Percentiles rank a stretch among this genome's conserved stretches.
Conservation (phyloP, 1,140 invertebrate species). For the Heliconius himera region DNA sequence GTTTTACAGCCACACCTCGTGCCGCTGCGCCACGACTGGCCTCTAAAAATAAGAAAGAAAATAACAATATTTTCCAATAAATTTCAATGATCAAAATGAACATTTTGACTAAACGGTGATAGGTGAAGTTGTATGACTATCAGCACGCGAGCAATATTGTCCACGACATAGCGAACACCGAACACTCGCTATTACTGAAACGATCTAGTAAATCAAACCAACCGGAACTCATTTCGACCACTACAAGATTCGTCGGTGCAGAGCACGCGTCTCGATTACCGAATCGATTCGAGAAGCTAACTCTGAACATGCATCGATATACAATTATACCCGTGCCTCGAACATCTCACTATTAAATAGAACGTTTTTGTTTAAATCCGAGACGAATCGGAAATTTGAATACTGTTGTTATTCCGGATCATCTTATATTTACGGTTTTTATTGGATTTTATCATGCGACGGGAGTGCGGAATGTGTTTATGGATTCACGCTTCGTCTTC, state of each 20-base stretch:
- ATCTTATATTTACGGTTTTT: conserved; percentile 71
- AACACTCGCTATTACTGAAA: conserved; percentile 25
- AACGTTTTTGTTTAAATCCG: conserved; percentile 81
- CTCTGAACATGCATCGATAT: conserved; percentile 54
- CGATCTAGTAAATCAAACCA: conserved; percentile 30
- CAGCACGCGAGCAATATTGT: conserved; percentile 32
- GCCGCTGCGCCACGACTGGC: no score
- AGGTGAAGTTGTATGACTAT: conserved; percentile 20
- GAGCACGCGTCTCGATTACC: conserved; percentile 40
- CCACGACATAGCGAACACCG: conserved; percentile 24
- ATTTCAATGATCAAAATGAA: neutral
- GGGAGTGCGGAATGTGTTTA: conserved; percentile 71
- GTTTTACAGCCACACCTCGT: no score
- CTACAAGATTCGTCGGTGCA: conserved; percentile 28
- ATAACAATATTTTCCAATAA: no score
- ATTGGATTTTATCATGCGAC: conserved; percentile 70
- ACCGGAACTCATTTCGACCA: conserved; percentile 36
- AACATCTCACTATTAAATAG: conserved; percentile 76
- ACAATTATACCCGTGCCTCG: conserved; percentile 48
- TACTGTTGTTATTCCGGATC: conserved; percentile 73
- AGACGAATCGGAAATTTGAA: conserved; percentile 77
- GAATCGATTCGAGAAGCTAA: conserved; percentile 72
- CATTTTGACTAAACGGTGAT: conserved; percentile 13
- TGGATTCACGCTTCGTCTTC: conserved; percentile 63
- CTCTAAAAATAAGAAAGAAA: no score